Base-by-base conservation (phyloP, 2,797 vertebrate species). In the Micromesistius poutassou region DNA sequence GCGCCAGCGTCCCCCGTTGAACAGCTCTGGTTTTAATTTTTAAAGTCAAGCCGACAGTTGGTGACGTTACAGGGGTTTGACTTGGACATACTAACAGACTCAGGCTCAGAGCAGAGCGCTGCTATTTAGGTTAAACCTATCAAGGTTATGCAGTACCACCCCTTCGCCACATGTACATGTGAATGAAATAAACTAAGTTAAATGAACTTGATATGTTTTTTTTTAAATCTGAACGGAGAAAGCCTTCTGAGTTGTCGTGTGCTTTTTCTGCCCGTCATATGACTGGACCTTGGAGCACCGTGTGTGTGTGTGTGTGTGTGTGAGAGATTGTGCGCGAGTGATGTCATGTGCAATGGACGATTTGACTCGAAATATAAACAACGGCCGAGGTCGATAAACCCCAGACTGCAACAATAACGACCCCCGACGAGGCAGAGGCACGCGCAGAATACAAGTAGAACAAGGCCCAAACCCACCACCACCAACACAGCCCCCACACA, bases 11-110 rank as follows among this genome's bases (percentile, higher is more conserved):
- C 6, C 19, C 72, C 38, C 14, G 72, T 28, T 74, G 14, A 40
- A 46, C 38, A 28, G 22, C 36, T 42, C 36, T 83, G 13, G 74
- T 80, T 87, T 83, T 75, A 55, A 80, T 86, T 84, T 73, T 71
- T 79, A 80, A 80, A 85, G 86, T 88, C 86, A 89, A 68, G 62
- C 62, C 12, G 62, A 78, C 80, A 74, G 79, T 86, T 86, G 87
- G 82, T 82, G 83, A 81, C 28, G 79, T 76, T 77, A 79, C 80
- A 84, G 76, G 25, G 83, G 82, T 84, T 36, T 79, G 89, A 90
- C 85, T 84, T 79, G 79, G 78, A 76, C 2, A 12, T 74, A 71
- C 84, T 91, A 90, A 91, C 91, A 88, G 89, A 81, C 81, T 90
- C 84, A 88, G 80, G 88, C 86, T 74, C 84, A 86, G 80, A 42